Conservation (phyloP, 2,888 invertebrate genomes). For the Synergus umbraculus region DNA sequence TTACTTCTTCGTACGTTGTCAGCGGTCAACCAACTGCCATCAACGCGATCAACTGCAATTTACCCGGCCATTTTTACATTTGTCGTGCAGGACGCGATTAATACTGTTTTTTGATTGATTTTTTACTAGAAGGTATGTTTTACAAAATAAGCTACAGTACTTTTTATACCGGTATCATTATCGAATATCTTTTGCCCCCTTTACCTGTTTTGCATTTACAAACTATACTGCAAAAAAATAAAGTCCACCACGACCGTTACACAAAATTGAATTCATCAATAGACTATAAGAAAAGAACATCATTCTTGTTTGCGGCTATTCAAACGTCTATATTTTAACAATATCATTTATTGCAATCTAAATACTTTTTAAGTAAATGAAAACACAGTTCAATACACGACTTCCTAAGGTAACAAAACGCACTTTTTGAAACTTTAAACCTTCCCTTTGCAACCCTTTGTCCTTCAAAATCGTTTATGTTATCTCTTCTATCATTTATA, state of each 20-base stretch:
- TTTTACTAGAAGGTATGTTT: conserved; percentile 7
- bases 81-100: conserved; percentile 8
- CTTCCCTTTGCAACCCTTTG: background rate
- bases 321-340: background rate
- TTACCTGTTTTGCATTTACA: background rate
- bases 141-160: too few species aligned
- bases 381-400: background rate
- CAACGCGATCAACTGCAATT: too few species aligned
- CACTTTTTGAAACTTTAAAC: background rate
- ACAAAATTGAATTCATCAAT: background rate
- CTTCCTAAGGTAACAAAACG: background rate
- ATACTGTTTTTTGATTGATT: background rate
- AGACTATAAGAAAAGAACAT: background rate
- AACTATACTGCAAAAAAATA: background rate
- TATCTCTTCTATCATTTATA: background rate
- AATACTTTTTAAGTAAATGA: background rate
- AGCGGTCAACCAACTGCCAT: too few species aligned
- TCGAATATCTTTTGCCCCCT: background rate
- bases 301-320: background rate
- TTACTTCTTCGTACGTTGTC: too few species aligned
- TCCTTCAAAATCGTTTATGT: background rate
- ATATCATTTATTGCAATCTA: background rate
- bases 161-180: background rate
- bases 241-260: background rate
- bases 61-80: background rate